phyloP scores from a whole-genome alignment of 2,888 invertebrate genomes.

The Epistrophella euchroma region DNA sequence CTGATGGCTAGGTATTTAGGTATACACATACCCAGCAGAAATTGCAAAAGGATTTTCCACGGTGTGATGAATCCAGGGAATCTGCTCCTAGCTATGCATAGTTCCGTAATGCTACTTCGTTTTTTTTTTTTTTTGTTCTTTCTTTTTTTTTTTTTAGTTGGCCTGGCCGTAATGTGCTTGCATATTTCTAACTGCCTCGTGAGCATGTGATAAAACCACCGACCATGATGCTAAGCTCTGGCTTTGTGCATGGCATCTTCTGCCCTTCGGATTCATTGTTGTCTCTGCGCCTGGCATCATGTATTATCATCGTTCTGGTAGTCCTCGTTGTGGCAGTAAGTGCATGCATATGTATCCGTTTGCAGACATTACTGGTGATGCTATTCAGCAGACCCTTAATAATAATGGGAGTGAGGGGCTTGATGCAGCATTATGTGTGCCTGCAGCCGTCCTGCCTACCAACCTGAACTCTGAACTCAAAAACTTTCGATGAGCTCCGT shows the following conservation, averaged over 20 bases:
- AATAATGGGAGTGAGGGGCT: slow-evolving; percentile 43
- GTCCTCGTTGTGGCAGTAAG: slow-evolving; percentile 62
- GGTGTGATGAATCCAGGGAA: slow-evolving; percentile 75
- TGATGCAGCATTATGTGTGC: slow-evolving; percentile 28
- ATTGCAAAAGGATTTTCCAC: slow-evolving; percentile 71
- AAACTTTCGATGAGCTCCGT: slow-evolving; percentile 60
- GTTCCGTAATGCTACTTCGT: slow-evolving; percentile 55
- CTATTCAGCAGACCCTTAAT: slow-evolving; percentile 72
- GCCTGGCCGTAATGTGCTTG: slow-evolving; percentile 62
- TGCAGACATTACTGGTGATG: slow-evolving; percentile 66
- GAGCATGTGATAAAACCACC: slow-evolving; percentile 76
- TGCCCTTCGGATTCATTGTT: slow-evolving; percentile 54
- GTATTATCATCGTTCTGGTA: slow-evolving; percentile 57
- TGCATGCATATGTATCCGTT: slow-evolving; percentile 70
- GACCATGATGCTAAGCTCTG: slow-evolving; percentile 71
- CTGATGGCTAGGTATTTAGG: too few relatives aligned
- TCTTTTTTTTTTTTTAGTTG: slow-evolving; percentile 11
- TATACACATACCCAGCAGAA: slow-evolving; percentile 3
- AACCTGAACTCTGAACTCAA: slow-evolving; percentile 44
- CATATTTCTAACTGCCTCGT: slow-evolving; percentile 75
- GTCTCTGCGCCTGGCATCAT: slow-evolving; percentile 60
- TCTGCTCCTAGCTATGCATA: slow-evolving; percentile 67
- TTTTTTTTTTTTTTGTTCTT: neutral
- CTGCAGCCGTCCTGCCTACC: neutral
- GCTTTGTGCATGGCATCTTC: slow-evolving; percentile 31